These are phyloP conservation scores for Aurelia coerulea DNA, from an alignment of 30 jellyfish, hydroid and myxozoan genomes.

Conservation along the genomic window DNA sequence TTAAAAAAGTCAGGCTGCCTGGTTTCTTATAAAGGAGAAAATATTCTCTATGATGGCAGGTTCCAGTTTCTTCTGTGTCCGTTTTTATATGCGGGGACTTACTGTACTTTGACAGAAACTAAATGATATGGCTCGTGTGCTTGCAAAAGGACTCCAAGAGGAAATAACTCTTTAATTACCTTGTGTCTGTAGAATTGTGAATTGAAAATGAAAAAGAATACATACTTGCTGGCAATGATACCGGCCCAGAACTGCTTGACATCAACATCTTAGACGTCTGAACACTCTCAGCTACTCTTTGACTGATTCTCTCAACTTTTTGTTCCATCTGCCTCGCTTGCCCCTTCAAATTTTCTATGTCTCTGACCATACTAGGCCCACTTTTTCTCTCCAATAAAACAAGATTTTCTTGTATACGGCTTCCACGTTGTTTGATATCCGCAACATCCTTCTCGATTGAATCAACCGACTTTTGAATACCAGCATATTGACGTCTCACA, in stretches of 20 bases:
- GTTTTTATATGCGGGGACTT: too few species aligned
- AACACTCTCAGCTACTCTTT: neutral
- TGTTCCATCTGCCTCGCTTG: slow-evolving; percentile 48
- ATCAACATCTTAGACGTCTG: neutral
- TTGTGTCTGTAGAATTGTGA: too few species aligned
- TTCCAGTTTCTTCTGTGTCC: too few species aligned
- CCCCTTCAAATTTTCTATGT: slow-evolving; percentile 38
- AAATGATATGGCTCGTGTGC: too few species aligned
- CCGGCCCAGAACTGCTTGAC: slow-evolving; percentile 9
- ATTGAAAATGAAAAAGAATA: neutral
- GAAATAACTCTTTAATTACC: too few species aligned
- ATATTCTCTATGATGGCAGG: too few species aligned
- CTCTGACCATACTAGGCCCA: slow-evolving; percentile 28
- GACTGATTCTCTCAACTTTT: neutral
- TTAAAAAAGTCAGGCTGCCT: too few species aligned
- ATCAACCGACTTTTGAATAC: slow-evolving; percentile 1
- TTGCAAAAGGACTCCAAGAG: too few species aligned
- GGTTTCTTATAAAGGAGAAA: too few species aligned
- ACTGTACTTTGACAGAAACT: too few species aligned
- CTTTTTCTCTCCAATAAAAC: slow-evolving; percentile 26
- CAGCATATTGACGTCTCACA: neutral
- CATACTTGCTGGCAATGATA: slow-evolving; percentile 32
- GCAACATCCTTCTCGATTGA: slow-evolving; percentile 12
- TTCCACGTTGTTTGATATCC: slow-evolving; percentile 20
- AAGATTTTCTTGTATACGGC: slow-evolving; percentile 5